A percentile compares a stretch with the other conserved stretches of the same genome.
Conservation (phyloP, 2,113 vertebrate species). For the Falcunculus frontatus region DNA sequence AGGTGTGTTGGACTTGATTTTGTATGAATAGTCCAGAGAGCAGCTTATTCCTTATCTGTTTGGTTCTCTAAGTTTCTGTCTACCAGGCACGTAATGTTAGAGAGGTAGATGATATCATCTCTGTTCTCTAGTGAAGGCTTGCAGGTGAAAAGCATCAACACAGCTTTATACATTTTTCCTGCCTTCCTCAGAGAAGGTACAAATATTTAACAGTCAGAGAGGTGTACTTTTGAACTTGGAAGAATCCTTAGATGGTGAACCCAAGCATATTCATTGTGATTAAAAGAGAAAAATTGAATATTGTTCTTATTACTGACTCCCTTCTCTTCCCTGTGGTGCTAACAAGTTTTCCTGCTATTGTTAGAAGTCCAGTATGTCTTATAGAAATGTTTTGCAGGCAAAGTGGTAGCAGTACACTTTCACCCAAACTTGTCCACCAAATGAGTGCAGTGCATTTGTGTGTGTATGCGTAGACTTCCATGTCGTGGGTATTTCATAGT, state of each 20-base stretch:
- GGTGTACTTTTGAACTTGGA: neutral
- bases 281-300: neutral
- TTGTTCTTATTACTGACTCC: neutral
- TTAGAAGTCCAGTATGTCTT: neutral
- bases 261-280: neutral
- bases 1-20: neutral
- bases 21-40: neutral
- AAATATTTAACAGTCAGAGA: neutral
- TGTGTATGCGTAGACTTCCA: neutral
- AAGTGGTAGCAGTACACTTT: neutral
- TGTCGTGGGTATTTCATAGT: neutral
- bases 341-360: neutral
- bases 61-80: neutral
- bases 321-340: neutral
- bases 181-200: neutral
- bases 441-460: neutral
- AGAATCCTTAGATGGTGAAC: neutral
- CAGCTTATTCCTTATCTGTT: neutral
- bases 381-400: neutral
- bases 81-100: neutral
- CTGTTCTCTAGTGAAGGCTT: neutral
- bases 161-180: neutral
- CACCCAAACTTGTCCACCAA: neutral
- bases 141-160: neutral
- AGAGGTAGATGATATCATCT: neutral